Base-by-base conservation (phyloP, 2,113 vertebrate genomes). In the Boleophthalmus pectinirostris region DNA sequence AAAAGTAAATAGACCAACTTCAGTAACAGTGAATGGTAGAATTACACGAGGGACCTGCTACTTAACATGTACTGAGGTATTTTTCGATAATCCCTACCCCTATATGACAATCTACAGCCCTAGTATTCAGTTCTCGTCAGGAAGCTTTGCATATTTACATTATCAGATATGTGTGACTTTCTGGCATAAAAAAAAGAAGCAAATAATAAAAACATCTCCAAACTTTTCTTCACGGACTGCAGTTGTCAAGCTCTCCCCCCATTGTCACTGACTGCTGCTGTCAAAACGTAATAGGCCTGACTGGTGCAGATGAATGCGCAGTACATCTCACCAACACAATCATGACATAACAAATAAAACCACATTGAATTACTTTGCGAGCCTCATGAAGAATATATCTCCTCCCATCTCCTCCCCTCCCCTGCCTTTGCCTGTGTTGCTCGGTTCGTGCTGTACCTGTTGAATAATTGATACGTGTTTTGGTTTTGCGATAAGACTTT, bases 401-500 rank as follows among this genome's bases (percentile, higher is more conserved):
- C 66, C 73, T 78, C 80, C 73, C 80, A 80, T 73, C 81, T 78
- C 71, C 82, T 77, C 83, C 79, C 87, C 84, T 80, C 78, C 79
- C 82, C 77, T 81, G 80, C 82, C 80, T 80, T 82, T 81, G 85
- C 76, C 78, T 81, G 78, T 85, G 77, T 82, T 82, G 86, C 84
- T 75, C 1, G 72, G 70, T 83, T 87, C 83, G 25, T 86, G 84
- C 82, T 85, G 86, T 89, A 88, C 87, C 88, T 88, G 87, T 87
- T 91, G 87, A 91, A 91, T 91, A 90, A 91, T 91, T 91, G 87
- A 91, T 91, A 33, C 84, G 64, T 90, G 88, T 91, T 91, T 88
- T 89, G 90, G 86, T 87, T 57, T 87, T 83, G 64, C 61, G 86
- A 88, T 85, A 87, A 89, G 87, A 78, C 80, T 38, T 87, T 85